A percentile compares a stretch with the other conserved stretches of the same genome.
Evolutionary conservation across 2,113 vertebrate genomes (phyloP).

Genomic region (Globicephala melas): DNA sequence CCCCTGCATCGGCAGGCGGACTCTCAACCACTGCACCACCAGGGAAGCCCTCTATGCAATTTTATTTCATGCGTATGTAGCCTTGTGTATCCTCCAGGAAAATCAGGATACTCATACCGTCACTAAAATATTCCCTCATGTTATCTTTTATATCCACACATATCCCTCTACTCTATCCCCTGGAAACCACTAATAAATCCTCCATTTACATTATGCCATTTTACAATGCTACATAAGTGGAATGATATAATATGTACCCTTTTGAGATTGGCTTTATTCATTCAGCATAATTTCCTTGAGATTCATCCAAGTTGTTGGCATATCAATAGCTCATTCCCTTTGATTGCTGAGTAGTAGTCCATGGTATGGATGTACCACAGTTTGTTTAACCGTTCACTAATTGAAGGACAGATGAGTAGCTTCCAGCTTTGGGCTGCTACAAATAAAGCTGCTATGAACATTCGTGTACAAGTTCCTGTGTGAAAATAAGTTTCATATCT

Average conservation of each 20-base stretch:
- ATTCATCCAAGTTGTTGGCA: neutral
- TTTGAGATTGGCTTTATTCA: neutral
- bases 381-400: neutral
- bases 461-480: neutral
- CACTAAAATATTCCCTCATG: neutral
- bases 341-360: neutral
- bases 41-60: neutral
- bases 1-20: no score
- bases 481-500: neutral
- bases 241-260: neutral
- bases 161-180: rapidly evolving
- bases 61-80: neutral
- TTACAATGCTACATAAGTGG: neutral
- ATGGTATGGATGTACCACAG: neutral
- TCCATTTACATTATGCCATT: neutral
- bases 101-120: neutral
- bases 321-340: neutral
- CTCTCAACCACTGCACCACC: no score
- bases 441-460: neutral
- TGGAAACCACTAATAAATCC: neutral
- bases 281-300: neutral
- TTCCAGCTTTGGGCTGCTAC: neutral
- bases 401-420: neutral
- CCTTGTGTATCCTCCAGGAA: neutral
- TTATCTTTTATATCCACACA: neutral